Evolutionary conservation across 2,797 vertebrate species (phyloP).

Genomic region (Sphaeramia orbicularis): DNA sequence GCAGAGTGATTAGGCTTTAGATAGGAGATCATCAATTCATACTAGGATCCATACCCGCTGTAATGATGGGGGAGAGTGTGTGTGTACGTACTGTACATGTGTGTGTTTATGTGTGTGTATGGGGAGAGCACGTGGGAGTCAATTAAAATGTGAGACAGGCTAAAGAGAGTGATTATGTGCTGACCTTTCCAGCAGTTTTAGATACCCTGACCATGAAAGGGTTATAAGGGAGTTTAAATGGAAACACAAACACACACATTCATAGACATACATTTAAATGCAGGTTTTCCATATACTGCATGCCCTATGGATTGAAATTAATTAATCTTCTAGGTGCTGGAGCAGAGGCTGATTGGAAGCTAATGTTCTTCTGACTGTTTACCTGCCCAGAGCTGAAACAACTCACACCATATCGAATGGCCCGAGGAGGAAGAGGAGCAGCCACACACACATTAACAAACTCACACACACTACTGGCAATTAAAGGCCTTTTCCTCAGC

Average conservation of each 20-base stretch:
- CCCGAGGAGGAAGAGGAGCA: conserved; percentile 31
- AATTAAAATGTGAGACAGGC: conserved; percentile 86
- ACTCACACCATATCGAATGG: conserved; percentile 69
- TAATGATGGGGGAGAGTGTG: conserved; percentile 72
- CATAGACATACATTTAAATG: conserved; percentile 25
- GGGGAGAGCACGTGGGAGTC: conserved; percentile 67
- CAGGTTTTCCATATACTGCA: conserved; percentile 43
- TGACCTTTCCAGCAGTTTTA: conserved; percentile 87
- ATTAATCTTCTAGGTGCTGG: conserved; percentile 77
- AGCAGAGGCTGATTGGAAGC: conserved; percentile 72
- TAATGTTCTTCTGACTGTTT: conserved; percentile 78
- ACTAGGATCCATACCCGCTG: conserved; percentile 77
- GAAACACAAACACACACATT: conserved; percentile 62
- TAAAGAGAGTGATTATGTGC: conserved; percentile 86
- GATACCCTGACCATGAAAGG: conserved; percentile 75
- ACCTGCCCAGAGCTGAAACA: conserved; percentile 73
- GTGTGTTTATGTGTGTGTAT: conserved; percentile 44
- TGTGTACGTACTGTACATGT: conserved; percentile 44
- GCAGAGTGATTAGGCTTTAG: conserved; percentile 82
- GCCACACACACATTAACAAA: conserved; percentile 27
- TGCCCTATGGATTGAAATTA: conserved; percentile 78
- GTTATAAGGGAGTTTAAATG: conserved; percentile 76
- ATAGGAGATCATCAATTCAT: conserved; percentile 86
- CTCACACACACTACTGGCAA: conserved; percentile 56
- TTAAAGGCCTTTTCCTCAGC: conserved; percentile 58